Conservation (phyloP, 2,113 vertebrate genomes). For the Sinocyclocheilus anshuiensis region DNA sequence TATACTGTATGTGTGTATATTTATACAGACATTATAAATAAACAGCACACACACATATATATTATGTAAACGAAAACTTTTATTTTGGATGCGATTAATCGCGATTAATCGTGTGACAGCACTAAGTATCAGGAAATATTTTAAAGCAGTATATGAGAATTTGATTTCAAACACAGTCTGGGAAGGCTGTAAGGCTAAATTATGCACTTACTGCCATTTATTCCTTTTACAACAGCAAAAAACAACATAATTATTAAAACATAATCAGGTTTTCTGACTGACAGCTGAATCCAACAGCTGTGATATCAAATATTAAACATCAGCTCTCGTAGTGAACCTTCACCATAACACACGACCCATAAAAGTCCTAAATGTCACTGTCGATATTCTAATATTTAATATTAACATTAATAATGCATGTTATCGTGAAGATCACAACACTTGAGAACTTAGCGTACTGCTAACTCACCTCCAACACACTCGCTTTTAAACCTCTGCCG, state of each 20-base stretch:
- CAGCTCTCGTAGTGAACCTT: background rate
- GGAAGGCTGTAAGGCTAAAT: background rate
- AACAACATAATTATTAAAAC: background rate
- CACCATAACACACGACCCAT: background rate
- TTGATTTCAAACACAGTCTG: background rate
- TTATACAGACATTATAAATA: too few relatives aligned
- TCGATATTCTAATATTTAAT: background rate
- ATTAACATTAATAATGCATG: background rate
- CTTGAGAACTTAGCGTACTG: slow-evolving; percentile 24
- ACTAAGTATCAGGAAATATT: background rate
- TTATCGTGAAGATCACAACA: slow-evolving; percentile 16
- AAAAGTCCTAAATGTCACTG: background rate
- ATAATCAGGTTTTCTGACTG: background rate
- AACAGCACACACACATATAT: too few relatives aligned
- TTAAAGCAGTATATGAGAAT: background rate
- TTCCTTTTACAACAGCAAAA: background rate
- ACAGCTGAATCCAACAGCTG: background rate
- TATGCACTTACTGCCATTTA: background rate
- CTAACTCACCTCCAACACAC: slow-evolving; percentile 81
- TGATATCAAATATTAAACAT: background rate
- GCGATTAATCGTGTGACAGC: too few relatives aligned
- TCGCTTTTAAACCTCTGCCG: slow-evolving; percentile 86
- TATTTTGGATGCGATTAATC: too few relatives aligned
- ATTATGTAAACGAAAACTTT: too few relatives aligned
- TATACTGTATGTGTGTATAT: too few relatives aligned